Percentiles rank a stretch among this genome's conserved stretches.
phyloP scores from a whole-genome alignment of 2,888 invertebrate genomes.

The Mechanitis mazaeus region DNA sequence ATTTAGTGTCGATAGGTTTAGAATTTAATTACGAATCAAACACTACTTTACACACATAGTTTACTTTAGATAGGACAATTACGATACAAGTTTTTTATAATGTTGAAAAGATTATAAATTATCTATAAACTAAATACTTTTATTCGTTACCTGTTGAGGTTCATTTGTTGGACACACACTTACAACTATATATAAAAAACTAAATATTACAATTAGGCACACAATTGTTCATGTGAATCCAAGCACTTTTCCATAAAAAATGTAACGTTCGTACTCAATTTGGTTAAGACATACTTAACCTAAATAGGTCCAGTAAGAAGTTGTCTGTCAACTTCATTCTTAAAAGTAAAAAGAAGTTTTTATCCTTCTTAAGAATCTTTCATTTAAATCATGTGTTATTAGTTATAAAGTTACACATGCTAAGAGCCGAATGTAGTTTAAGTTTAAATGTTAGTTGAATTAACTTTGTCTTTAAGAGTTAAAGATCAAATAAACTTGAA shows the following conservation, averaged over 20 bases:
- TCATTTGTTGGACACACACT: neutral
- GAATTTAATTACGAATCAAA: too few relatives aligned
- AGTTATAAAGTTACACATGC: too few relatives aligned
- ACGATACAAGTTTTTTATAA: too few relatives aligned
- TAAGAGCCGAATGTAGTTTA: too few relatives aligned
- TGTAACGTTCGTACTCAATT: neutral
- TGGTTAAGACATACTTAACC: too few relatives aligned
- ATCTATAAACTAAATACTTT: neutral
- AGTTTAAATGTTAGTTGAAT: neutral
- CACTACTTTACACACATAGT: too few relatives aligned
- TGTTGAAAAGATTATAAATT: neutral
- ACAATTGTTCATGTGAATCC: constrained; percentile 5
- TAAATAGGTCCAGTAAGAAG: too few relatives aligned
- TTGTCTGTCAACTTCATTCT: too few relatives aligned
- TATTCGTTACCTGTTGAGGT: neutral
- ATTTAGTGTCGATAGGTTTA: neutral
- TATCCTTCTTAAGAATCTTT: too few relatives aligned
- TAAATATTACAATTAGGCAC: constrained; percentile 5
- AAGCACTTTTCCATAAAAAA: constrained; percentile 5
- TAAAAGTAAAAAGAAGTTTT: too few relatives aligned
- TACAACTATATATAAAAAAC: constrained; percentile 9
- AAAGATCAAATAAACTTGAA: constrained; percentile 8
- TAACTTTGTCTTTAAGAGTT: constrained; percentile 1
- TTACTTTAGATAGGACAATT: too few relatives aligned
- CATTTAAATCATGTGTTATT: too few relatives aligned